Evolutionary conservation across 2,113 vertebrate genomes (phyloP), one percentile per base, ranked within the genome.

Genomic region (Beaufortia kweichowensis): DNA sequence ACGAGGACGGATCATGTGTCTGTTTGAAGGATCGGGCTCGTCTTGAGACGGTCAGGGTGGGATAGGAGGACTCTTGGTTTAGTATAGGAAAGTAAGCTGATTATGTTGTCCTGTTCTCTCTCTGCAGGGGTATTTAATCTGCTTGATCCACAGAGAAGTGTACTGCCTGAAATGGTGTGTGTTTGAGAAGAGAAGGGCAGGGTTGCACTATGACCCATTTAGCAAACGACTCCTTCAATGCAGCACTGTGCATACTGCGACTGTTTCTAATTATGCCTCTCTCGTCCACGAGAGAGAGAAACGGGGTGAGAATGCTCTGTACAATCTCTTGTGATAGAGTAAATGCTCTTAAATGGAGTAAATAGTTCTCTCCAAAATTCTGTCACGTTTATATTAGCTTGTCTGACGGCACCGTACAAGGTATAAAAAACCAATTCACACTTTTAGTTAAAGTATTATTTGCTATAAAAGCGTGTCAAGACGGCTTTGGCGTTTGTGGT

Each of bases 161-260:
- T 50, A 39, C 64, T 79, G 55, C 48, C 63, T 43, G 17, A 62
- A 63, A 21, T 73, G 24, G 69, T 68, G 33, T 73, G 65, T 21
- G 61, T 23, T n/a, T 39, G 60, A 77, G 74, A 57, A 75, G 75
- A 71, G 79, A 69, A 68, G 74, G 71, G 79, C 39, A 28, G 41
- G 69, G 79, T 82, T 85, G 84, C 83, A 85, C 86, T 85, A 73
- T 85, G 83, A 85, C 86, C 86, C 78, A 84, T 81, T 87, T 85
- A 79, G 76, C 76, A 68, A 79, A 70, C 79, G 76, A 65, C 70
- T 75, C 76, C 59, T 61, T 82, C 55, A 69, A 60, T 82, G 74
- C 77, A 73, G 79, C 64, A 68, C 62, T 75, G 79, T 79, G 72
- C 57, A 76, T 50, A 73, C 43, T 78, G 55, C 12, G 75, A 67